These are phyloP conservation scores for Ceuthmochares aereus DNA, from an alignment of 2,113 vertebrate species.

Conservation along the genomic window DNA sequence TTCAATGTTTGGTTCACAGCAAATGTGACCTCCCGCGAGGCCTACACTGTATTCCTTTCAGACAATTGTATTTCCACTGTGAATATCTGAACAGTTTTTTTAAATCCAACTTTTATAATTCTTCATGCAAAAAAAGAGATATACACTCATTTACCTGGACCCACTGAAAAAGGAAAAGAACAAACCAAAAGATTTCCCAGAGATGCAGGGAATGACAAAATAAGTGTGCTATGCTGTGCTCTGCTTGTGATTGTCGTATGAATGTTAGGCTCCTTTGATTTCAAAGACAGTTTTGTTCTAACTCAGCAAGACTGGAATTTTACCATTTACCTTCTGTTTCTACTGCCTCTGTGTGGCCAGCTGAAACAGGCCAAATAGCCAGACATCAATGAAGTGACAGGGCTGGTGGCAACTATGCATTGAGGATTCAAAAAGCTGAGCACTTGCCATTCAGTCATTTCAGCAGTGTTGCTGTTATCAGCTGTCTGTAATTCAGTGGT, in stretches of 20 bases:
- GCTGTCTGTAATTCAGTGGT: neutral
- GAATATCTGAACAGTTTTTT: neutral
- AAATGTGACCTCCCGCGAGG: neutral
- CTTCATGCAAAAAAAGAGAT: neutral
- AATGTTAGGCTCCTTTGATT: neutral
- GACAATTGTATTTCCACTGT: neutral
- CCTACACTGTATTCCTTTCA: neutral
- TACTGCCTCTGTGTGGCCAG: neutral
- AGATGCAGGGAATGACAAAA: neutral
- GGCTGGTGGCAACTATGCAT: neutral
- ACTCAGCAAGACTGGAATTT: neutral
- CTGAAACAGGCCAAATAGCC: neutral
- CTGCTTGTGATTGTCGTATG: neutral
- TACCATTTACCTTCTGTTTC: neutral
- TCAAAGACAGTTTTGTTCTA: neutral
- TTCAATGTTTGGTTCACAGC: neutral
- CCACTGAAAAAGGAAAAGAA: neutral
- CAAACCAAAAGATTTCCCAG: neutral
- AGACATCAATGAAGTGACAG: neutral
- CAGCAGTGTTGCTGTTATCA: neutral
- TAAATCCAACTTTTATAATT: neutral
- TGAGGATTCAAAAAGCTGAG: neutral
- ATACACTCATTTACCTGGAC: neutral
- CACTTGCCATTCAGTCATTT: neutral
- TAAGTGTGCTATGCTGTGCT: neutral